A percentile compares a stretch with the other conserved stretches of the same genome.
These are phyloP conservation scores for Brachyistius frenatus DNA, from an alignment of 2,113 vertebrate genomes.

Conservation along the genomic window DNA sequence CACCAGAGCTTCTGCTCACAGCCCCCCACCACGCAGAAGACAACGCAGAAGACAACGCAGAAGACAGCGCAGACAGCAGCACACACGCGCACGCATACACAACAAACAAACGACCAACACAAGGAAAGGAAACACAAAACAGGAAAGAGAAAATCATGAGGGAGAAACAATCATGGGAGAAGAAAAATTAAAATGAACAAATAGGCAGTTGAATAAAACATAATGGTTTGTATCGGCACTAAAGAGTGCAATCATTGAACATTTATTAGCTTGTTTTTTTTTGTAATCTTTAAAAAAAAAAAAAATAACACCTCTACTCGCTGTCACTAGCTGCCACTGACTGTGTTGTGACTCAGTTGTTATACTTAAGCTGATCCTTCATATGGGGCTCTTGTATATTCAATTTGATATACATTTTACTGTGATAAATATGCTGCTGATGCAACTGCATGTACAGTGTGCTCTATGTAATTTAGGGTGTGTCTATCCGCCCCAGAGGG, in stretches of 20 bases:
- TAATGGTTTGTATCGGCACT: constrained; percentile 53
- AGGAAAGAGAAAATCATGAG: constrained; percentile 81
- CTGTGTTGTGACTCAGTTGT: too few relatives aligned
- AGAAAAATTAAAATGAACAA: constrained; percentile 74
- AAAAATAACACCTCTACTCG: too few relatives aligned
- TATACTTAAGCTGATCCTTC: not conserved
- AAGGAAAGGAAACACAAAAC: constrained; percentile 76
- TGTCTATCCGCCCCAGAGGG: not conserved
- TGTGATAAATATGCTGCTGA: not conserved
- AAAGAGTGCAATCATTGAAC: constrained; percentile 26
- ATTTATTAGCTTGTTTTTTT: not conserved
- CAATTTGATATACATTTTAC: not conserved
- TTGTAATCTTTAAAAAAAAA: too few relatives aligned
- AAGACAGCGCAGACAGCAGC: constrained; percentile 80
- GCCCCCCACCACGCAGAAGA: constrained; percentile 76
- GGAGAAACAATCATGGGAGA: constrained; percentile 74
- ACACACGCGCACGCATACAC: constrained; percentile 50
- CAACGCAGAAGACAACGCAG: constrained; percentile 85
- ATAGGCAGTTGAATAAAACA: constrained; percentile 44
- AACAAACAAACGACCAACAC: constrained; percentile 62
- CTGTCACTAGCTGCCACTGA: too few relatives aligned
- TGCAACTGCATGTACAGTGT: not conserved
- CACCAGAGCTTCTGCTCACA: constrained; percentile 90
- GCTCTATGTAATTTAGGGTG: constrained; percentile 1
- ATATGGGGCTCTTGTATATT: not conserved